Base-by-base conservation (phyloP, 2,113 vertebrate species). In the Sphyrna mokarran region DNA sequence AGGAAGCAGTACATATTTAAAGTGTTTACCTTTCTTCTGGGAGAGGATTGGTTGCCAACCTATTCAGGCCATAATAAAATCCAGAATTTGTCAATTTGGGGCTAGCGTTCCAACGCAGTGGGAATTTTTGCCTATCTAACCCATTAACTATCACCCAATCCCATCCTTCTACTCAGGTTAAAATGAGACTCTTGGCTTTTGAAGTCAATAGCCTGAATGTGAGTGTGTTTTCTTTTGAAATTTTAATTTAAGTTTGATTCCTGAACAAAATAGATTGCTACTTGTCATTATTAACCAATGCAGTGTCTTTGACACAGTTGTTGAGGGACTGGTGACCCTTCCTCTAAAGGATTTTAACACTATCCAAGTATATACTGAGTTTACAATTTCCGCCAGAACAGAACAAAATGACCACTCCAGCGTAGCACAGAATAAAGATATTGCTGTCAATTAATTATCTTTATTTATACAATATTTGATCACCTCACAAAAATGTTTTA, bases 371-470 rank as follows among this genome's bases (percentile, higher is more conserved):
- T 23, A 94, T n/a, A 63, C 14, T 69, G 66, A 94, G 20, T 23
- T 94, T 94, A 23, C 66, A 43, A 6, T 11, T 43, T 69, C 23
- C 43, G 37, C 3, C 37, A 70, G 66, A 70, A 70, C 87, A 90
- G n/a, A 58, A 54, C 2, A 90, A 63, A 90, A 86, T n/a, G 54
- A n/a, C 58, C 11, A n/a, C 18, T n/a, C 87, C 68, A 95, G 43
- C 63, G 26, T 48, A 40, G 22, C 23, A 54, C 68, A 43, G 40
- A 95, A 54, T 33, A n/a, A 95, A 54, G 68, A 72, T 43, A 76
- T 72, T 95, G 94, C 40, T 95, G 68, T 95, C 72, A 70, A 95
- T 95, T 95, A 70, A 95, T 95, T 72, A 72, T 72, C 94, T 95
- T 95, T 95, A 95, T 94, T 70, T 94, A 70, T 68, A 94, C 33